phyloP scores from a whole-genome alignment of 1,140 invertebrate genomes.

The Ips nitidus region DNA sequence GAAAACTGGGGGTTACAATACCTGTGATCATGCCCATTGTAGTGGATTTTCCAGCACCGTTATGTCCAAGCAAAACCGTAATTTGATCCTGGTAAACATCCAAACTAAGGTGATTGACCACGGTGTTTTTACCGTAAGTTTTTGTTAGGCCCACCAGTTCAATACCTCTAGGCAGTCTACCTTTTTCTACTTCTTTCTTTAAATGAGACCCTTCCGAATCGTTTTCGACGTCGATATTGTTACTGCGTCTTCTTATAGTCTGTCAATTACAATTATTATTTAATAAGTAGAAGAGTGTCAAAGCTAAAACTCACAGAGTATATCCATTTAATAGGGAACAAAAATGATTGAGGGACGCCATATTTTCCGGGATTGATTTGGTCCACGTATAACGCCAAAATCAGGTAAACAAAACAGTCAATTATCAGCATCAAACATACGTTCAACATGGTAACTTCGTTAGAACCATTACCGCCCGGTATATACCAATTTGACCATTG shows the following conservation, averaged over 20 bases:
- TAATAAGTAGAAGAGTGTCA: not conserved
- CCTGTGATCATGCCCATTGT: conserved; percentile 73
- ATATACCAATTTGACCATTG: conserved; percentile 44
- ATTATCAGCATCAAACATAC: conserved; percentile 46
- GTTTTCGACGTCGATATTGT: conserved; percentile 3
- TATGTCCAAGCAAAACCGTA: conserved; percentile 75
- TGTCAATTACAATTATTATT: not conserved
- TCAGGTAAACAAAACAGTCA: conserved; percentile 42
- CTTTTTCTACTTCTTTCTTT: conserved; percentile 23
- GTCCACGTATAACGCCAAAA: conserved; percentile 47
- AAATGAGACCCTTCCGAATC: conserved; percentile 19
- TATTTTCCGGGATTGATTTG: conserved; percentile 46
- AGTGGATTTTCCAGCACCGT: conserved; percentile 59
- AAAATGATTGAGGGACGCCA: conserved; percentile 45
- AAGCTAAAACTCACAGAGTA: conserved; percentile 7
- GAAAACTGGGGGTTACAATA: conserved; percentile 37
- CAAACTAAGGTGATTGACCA: conserved; percentile 69
- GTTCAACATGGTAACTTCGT: conserved; percentile 43
- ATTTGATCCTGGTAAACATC: conserved; percentile 71
- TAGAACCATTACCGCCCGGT: conserved; percentile 32
- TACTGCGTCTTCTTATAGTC: conserved; percentile 9
- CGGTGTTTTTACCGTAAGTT: conserved; percentile 55
- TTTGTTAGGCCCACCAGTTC: conserved; percentile 48
- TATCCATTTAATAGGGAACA: conserved; percentile 40
- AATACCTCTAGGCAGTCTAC: conserved; percentile 27